Evolutionary conservation across 2,113 vertebrate genomes (phyloP).

Genomic region (Pachypanchax playfairii): DNA sequence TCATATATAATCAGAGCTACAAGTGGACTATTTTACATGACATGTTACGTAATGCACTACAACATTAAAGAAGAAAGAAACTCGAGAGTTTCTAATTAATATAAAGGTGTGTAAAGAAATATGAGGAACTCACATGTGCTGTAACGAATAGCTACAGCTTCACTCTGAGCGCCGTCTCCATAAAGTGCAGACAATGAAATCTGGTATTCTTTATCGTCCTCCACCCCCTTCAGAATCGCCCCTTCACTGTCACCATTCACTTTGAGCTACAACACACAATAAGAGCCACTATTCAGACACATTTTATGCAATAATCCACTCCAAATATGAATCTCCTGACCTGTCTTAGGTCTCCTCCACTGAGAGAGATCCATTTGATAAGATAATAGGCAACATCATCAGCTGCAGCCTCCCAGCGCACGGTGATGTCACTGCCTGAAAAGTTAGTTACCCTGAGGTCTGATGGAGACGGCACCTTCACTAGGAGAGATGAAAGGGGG

Average conservation of each 20-base stretch:
- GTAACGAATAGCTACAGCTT: conserved; percentile 86
- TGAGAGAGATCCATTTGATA: conserved; percentile 90
- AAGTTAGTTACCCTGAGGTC: conserved; percentile 86
- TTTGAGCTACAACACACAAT: conserved; percentile 78
- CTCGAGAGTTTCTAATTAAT: neutral
- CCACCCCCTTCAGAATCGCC: conserved; percentile 83
- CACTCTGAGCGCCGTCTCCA: conserved; percentile 87
- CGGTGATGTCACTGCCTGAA: conserved; percentile 79
- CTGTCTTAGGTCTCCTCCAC: conserved; percentile 87
- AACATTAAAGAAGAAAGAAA: no score
- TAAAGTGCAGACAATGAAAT: conserved; percentile 91
- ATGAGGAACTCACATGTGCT: conserved; percentile 84
- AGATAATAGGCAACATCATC: conserved; percentile 88
- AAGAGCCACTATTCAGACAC: neutral
- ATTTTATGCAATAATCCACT: neutral
- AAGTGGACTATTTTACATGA: no score
- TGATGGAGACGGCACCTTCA: conserved; percentile 85
- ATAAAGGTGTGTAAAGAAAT: neutral
- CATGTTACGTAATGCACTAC: no score
- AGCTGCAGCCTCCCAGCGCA: conserved; percentile 85
- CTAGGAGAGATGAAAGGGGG: conserved; percentile 73
- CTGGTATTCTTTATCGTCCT: conserved; percentile 87
- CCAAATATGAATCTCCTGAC: conserved; percentile 59
- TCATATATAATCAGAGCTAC: no score
- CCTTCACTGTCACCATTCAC: conserved; percentile 80